Conservation (phyloP, 2,888 invertebrate species). For the Caenorhabditis wallacei region DNA sequence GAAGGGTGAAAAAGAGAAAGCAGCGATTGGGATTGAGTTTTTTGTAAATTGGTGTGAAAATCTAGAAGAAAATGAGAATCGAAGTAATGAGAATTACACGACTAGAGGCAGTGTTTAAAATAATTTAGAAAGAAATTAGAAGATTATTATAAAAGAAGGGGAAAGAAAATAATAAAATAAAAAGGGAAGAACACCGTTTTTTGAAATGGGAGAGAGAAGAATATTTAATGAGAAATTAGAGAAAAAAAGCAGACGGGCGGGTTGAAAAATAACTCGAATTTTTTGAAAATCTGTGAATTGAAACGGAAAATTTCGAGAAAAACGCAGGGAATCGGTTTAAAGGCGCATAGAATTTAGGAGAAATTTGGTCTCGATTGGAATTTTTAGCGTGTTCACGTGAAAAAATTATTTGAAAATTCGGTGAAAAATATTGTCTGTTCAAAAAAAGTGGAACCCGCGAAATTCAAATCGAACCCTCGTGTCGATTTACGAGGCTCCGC, state of each 20-base stretch:
- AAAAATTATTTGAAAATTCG: too few relatives aligned
- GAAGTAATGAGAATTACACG: constrained; percentile 48
- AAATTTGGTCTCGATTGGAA: too few relatives aligned
- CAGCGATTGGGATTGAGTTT: constrained; percentile 21
- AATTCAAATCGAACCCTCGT: too few relatives aligned
- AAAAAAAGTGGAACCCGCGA: too few relatives aligned
- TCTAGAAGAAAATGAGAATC: constrained; percentile 34
- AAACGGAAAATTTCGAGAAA: neutral
- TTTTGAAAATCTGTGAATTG: neutral
- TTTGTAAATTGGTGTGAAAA: neutral
- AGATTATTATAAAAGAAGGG: constrained; percentile 1
- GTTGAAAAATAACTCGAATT: too few relatives aligned
- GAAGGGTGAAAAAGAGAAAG: constrained; percentile 28
- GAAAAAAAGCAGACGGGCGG: too few relatives aligned
- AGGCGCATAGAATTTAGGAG: too few relatives aligned
- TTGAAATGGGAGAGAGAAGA: constrained; percentile 1
- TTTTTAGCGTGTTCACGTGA: too few relatives aligned
- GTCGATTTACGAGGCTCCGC: too few relatives aligned
- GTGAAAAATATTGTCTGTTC: too few relatives aligned
- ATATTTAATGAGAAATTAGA: neutral
- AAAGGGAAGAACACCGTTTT: constrained; percentile 28
- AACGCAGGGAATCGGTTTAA: too few relatives aligned
- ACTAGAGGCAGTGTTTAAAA: constrained; percentile 63
- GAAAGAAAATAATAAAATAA: constrained; percentile 15
- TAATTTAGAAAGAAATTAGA: constrained; percentile 1